Base-by-base conservation (phyloP, 1,140 invertebrate genomes). In the Meloidogyne hapla region DNA sequence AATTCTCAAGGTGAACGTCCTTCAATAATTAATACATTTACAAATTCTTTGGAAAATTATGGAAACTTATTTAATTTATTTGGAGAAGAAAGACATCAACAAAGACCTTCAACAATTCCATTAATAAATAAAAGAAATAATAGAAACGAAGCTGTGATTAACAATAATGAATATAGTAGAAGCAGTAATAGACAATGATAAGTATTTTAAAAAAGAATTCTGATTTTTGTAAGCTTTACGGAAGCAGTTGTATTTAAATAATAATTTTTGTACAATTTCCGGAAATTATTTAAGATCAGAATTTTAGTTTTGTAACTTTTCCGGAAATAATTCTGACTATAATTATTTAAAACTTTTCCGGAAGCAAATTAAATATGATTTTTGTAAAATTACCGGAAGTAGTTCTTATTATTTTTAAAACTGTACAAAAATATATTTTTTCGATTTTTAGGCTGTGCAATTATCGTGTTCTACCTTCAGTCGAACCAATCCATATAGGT, bases 1-100 rank as follows among this genome's bases (percentile, higher is more conserved):
- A 90, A 91, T 74, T 87, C 87, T 70, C 89, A 89, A 65, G 93
- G 92, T 10, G 88, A 91, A 79, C 87, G 89, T 9, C 89, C 87
- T 8, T 48, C 56, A 15, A 81, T 90, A 28, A 66, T 80, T 83
- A 74, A 65, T 48, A 72, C 21, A 26, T 40, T 63, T 18, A 56
- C 45, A 18, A 76, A 76, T 42, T 66, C 69, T 15, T 21, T 38
- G 23, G 69, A 76, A 33, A 45, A 65, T 38, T 48, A n/a, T 26
- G 75, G 75, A 21, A 38, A 25, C 1, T 72, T 76, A 64, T 64
- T 26, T 10, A 23, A 61, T 25, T 38, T 73, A 64, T 56, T 73
- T 38, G 48, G 67, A 13, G 28, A 25, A 33, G 25, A 28, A 5
- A 15, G 13, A 56, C 48, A 56, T n/a, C 48, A 56, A 56, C 48